Conservation (phyloP, 2,888 invertebrate genomes). For the Girardia tigrina region DNA sequence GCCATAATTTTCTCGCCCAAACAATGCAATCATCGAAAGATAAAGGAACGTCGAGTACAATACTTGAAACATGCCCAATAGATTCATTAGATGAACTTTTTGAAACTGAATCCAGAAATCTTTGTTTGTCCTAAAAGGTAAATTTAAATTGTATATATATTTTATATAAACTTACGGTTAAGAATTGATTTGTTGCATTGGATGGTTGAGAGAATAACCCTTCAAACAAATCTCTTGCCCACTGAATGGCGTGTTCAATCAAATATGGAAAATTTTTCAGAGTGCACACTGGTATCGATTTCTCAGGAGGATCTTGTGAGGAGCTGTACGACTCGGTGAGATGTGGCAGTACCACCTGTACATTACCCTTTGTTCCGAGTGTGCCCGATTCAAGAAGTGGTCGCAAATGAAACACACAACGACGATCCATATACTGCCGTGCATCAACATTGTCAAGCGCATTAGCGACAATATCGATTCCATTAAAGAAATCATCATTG, state of each 20-base stretch:
- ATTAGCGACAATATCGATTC: constrained; percentile 82
- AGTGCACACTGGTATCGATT: constrained; percentile 92
- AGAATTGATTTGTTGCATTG: constrained; percentile 44
- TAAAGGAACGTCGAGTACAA: constrained; percentile 71
- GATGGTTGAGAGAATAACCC: constrained; percentile 77
- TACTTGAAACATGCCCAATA: constrained; percentile 51
- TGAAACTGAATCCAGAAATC: background rate
- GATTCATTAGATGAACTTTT: background rate
- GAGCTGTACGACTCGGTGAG: constrained; percentile 86
- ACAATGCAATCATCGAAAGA: constrained; percentile 60
- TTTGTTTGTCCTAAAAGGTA: background rate
- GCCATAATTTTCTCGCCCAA: constrained; percentile 52
- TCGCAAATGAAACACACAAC: constrained; percentile 89
- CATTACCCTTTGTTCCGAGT: constrained; percentile 91
- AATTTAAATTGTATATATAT: too few relatives aligned
- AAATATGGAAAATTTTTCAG: constrained; percentile 97
- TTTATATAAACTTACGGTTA: constrained; percentile 38
- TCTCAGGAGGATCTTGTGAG: constrained; percentile 95
- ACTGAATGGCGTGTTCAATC: constrained; percentile 61
- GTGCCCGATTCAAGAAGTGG: constrained; percentile 93
- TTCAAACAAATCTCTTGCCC: constrained; percentile 60
- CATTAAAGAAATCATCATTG: constrained; percentile 82
- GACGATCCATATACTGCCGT: constrained; percentile 83
- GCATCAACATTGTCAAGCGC: constrained; percentile 95
- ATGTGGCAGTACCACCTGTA: constrained; percentile 78